Conservation (phyloP, 2,113 vertebrate genomes). For the Hippocampus abdominalis region DNA sequence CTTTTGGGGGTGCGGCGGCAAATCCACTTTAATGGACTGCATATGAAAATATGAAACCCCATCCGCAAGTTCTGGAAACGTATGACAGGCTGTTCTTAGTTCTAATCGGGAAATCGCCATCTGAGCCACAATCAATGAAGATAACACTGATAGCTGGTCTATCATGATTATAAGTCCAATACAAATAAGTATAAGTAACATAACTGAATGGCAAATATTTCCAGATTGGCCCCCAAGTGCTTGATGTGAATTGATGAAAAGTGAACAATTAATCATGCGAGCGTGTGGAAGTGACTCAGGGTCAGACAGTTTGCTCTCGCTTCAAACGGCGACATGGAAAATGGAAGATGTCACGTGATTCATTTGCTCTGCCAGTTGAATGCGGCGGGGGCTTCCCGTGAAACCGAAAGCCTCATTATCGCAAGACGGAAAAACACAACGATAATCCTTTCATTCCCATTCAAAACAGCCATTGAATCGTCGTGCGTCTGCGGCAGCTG, state of each 20-base stretch:
- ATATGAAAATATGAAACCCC: too few relatives aligned
- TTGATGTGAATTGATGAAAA: background rate
- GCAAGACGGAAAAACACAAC: conserved; percentile 10
- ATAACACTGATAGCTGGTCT: too few relatives aligned
- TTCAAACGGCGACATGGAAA: background rate
- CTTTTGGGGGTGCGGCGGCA: too few relatives aligned
- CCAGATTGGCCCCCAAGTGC: background rate
- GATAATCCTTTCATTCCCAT: conserved; percentile 9
- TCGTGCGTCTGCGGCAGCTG: conserved; percentile 10
- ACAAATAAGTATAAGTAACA: too few relatives aligned
- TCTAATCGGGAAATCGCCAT: too few relatives aligned
- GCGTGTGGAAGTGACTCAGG: background rate
- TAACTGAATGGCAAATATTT: too few relatives aligned
- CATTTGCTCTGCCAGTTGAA: conserved; percentile 19
- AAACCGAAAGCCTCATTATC: conserved; percentile 21
- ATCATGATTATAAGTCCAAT: too few relatives aligned
- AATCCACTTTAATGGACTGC: too few relatives aligned
- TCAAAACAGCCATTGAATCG: conserved; percentile 10
- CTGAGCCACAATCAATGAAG: too few relatives aligned
- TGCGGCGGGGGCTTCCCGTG: background rate
- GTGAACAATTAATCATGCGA: background rate
- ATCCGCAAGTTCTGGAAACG: too few relatives aligned
- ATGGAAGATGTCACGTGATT: conserved; percentile 7
- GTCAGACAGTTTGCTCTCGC: background rate
- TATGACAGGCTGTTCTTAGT: too few relatives aligned